A percentile compares a stretch with the other conserved stretches of the same genome.
phyloP scores from a whole-genome alignment of 2,888 invertebrate genomes.

The Tipula unca region DNA sequence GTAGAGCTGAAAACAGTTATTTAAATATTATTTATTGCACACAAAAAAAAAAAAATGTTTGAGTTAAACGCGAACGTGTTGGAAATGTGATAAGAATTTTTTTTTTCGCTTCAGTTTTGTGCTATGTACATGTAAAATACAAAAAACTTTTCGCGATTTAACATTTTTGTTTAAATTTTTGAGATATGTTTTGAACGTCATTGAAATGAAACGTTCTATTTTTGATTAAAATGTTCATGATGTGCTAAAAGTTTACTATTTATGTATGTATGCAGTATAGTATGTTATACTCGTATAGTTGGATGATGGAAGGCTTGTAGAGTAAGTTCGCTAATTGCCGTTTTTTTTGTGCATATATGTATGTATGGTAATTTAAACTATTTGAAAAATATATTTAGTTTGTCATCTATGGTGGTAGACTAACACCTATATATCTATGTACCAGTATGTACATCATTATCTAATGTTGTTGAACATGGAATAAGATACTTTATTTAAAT shows the following conservation, averaged over 20 bases:
- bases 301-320: not conserved
- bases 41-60: not conserved
- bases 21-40: not conserved
- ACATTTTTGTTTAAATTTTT: not conserved
- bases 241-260: not conserved
- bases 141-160: not conserved
- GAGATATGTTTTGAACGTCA: not conserved
- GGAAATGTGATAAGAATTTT: not conserved
- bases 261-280: no score
- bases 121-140: not conserved
- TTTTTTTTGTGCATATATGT: no score
- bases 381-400: no score
- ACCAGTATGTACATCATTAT: no score
- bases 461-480: no score
- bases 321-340: not conserved
- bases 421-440: no score
- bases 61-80: conserved; percentile 1
- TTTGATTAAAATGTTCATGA: not conserved
- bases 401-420: no score
- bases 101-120: not conserved
- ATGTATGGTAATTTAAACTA: no score
- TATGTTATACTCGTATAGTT: no score
- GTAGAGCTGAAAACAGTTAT: not conserved
- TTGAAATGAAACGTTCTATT: not conserved
- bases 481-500: no score